A percentile compares a stretch with the other conserved stretches of the same genome.
Conservation (phyloP, 23 tunicate genomes). For the Ciona savignyi region DNA sequence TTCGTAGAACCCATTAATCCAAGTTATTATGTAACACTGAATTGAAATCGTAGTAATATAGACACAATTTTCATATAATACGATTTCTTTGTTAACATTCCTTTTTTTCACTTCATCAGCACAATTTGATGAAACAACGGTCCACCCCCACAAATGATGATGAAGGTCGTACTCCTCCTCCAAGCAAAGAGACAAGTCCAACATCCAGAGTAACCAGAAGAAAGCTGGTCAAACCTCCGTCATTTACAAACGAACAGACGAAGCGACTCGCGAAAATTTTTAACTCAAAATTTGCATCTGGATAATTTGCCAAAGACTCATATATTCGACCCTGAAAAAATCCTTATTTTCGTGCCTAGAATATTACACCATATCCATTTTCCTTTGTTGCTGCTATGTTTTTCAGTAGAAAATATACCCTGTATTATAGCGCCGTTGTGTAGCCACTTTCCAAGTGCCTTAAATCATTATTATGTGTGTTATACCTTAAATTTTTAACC, state of each 20-base stretch:
- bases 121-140: neutral
- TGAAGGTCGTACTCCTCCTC: neutral
- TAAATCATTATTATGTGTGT: too few relatives aligned
- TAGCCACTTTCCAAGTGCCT: too few relatives aligned
- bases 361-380: neutral
- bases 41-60: too few relatives aligned
- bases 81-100: too few relatives aligned
- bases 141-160: neutral
- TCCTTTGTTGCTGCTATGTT: neutral
- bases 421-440: too few relatives aligned
- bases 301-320: constrained; percentile 5
- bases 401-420: neutral
- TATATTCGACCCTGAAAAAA: neutral
- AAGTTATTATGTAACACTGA: too few relatives aligned
- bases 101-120: neutral
- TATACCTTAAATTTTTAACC: too few relatives aligned
- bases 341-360: too few relatives aligned
- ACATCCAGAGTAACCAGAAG: constrained; percentile 9
- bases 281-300: constrained; percentile 41
- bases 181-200: neutral
- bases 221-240: constrained; percentile 16
- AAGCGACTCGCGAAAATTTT: constrained; percentile 68
- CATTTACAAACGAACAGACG: constrained; percentile 38
- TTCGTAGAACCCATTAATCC: too few relatives aligned
- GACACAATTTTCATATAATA: too few relatives aligned